Evolutionary conservation across 2,888 invertebrate genomes (phyloP).

Genomic region (Chelonus formosanus): DNA sequence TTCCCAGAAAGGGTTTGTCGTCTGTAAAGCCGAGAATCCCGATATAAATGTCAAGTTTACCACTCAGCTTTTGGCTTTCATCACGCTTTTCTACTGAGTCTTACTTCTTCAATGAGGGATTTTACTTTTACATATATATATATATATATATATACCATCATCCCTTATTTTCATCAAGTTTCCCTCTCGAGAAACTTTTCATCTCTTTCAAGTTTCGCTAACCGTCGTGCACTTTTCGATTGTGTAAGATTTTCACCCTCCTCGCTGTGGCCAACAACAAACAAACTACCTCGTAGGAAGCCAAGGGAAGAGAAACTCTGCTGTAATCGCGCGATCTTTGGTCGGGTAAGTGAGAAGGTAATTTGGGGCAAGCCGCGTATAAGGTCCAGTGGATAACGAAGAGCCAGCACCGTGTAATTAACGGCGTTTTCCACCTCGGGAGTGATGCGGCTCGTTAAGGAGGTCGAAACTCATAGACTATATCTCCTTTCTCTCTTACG

Average conservation of each 20-base stretch:
- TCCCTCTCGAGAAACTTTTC: slow-evolving; percentile 31
- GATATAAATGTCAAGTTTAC: slow-evolving; percentile 64
- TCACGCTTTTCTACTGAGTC: slow-evolving; percentile 34
- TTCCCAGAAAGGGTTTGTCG: slow-evolving; percentile 35
- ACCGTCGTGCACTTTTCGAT: slow-evolving; percentile 22
- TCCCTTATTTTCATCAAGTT: slow-evolving; percentile 32
- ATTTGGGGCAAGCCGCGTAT: slow-evolving; percentile 53
- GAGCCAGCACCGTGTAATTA: slow-evolving; percentile 58
- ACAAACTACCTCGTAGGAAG: slow-evolving; percentile 44
- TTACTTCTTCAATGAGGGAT: slow-evolving; percentile 22
- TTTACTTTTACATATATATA: slow-evolving; percentile 15
- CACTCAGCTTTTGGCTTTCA: slow-evolving; percentile 52
- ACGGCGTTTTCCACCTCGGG: slow-evolving; percentile 59
- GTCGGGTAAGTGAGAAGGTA: slow-evolving; percentile 56
- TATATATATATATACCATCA: slow-evolving; percentile 26
- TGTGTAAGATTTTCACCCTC: slow-evolving; percentile 23
- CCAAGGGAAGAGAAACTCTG: slow-evolving; percentile 26
- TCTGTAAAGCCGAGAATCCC: slow-evolving; percentile 64
- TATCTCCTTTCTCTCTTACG: slow-evolving; percentile 21
- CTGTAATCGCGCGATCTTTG: slow-evolving; percentile 49
- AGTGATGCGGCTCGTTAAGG: slow-evolving; percentile 63
- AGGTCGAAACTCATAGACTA: slow-evolving; percentile 49
- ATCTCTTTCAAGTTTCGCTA: slow-evolving; percentile 32
- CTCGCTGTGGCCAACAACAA: slow-evolving; percentile 50
- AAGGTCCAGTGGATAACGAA: slow-evolving; percentile 58